Conservation (phyloP, 2,888 invertebrate genomes). For the Parnassius mnemosyne region DNA sequence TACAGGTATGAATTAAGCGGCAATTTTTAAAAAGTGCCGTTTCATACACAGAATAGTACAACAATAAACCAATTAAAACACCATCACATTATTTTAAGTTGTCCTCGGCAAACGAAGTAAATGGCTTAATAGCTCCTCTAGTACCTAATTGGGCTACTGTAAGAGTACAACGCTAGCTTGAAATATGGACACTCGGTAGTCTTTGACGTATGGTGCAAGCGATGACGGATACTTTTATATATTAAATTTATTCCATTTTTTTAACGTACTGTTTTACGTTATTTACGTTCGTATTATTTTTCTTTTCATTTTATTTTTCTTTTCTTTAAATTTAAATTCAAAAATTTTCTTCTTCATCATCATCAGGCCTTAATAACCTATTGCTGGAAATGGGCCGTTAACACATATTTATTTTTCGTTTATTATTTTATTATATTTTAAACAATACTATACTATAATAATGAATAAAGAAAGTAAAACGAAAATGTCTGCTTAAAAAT, state of each 20-base stretch:
- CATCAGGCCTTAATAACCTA: too few relatives aligned
- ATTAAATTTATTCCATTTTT: too few relatives aligned
- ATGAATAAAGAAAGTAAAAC: too few relatives aligned
- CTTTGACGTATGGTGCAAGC: slow-evolving; percentile 10
- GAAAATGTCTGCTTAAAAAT: too few relatives aligned
- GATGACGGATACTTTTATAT: not conserved
- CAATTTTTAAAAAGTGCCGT: not conserved
- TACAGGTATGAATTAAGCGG: too few relatives aligned
- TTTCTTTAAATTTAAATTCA: not conserved
- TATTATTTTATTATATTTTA: not conserved
- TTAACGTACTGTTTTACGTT: too few relatives aligned
- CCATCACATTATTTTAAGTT: slow-evolving; percentile 40
- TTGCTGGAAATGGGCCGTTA: too few relatives aligned
- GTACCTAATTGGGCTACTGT: slow-evolving; percentile 41
- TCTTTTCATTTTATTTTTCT: not conserved
- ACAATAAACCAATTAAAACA: slow-evolving; percentile 28
- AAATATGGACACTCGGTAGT: slow-evolving; percentile 37
- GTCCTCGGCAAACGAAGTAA: slow-evolving; percentile 37
- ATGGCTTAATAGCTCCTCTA: slow-evolving; percentile 36
- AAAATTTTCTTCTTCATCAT: too few relatives aligned
- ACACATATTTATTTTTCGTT: not conserved
- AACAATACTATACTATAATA: too few relatives aligned
- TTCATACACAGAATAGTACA: slow-evolving; percentile 1
- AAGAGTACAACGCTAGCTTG: slow-evolving; percentile 35
- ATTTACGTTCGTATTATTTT: too few relatives aligned